These are phyloP conservation scores for Ophion ventricosus DNA, from an alignment of 2,888 invertebrate species.

Conservation along the genomic window DNA sequence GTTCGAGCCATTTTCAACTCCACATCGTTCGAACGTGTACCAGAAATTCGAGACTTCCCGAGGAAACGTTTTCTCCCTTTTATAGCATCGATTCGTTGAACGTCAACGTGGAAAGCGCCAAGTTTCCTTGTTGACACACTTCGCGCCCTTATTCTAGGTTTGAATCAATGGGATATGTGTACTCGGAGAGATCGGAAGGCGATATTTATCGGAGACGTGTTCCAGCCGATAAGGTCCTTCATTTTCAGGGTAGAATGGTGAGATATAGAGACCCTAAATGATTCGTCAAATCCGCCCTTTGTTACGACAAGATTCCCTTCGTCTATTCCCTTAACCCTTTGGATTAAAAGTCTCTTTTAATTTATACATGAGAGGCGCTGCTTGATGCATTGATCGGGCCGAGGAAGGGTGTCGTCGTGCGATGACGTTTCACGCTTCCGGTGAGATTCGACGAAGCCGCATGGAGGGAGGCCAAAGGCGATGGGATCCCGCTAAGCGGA, in stretches of 20 bases:
- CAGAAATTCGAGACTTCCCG: conserved; percentile 37
- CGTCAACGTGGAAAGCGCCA: too few species aligned
- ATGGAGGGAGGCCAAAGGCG: neutral
- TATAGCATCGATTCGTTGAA: conserved; percentile 8
- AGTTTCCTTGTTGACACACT: neutral
- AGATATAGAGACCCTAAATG: neutral
- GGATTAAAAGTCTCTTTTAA: neutral
- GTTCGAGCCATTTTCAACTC: conserved; percentile 49
- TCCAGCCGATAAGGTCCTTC: neutral
- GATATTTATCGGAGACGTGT: neutral
- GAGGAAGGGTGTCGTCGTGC: conserved; percentile 8
- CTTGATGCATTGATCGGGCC: conserved; percentile 39
- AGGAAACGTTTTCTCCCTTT: conserved; percentile 23
- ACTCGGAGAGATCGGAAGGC: neutral
- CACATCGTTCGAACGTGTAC: conserved; percentile 6
- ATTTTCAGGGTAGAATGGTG: neutral
- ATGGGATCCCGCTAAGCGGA: neutral
- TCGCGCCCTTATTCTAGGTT: neutral
- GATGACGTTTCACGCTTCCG: conserved; percentile 46
- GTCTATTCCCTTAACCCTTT: neutral
- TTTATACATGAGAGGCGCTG: neutral
- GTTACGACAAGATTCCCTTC: neutral
- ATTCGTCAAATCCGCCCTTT: neutral
- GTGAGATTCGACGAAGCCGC: conserved; percentile 23
- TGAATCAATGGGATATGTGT: conserved; percentile 8